These are phyloP conservation scores for Ptilodon capucinus DNA, from an alignment of 2,888 invertebrate genomes.

Conservation along the genomic window DNA sequence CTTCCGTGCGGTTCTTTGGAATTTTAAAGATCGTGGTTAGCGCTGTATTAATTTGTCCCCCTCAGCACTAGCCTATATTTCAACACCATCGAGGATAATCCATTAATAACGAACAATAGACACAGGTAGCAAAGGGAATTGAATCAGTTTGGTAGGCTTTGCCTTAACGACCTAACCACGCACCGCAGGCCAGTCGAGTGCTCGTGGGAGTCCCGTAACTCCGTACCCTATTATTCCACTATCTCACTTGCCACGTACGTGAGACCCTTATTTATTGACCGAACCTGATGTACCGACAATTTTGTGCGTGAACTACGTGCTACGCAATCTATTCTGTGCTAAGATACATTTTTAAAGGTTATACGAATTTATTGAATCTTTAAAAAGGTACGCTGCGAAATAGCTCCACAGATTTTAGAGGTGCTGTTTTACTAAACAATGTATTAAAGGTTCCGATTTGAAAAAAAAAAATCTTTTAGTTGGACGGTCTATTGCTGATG, in stretches of 20 bases:
- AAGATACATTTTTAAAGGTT: slow-evolving; percentile 41
- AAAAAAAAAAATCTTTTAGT: no score
- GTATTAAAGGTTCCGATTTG: no score
- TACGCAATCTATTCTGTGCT: slow-evolving; percentile 38
- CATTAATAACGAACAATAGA: slow-evolving; percentile 39
- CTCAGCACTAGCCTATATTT: no score
- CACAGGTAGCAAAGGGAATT: slow-evolving; percentile 43
- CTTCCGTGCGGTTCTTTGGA: slow-evolving; percentile 43
- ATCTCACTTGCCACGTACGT: slow-evolving; percentile 53
- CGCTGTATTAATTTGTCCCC: slow-evolving; percentile 11
- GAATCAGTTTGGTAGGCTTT: slow-evolving; percentile 43
- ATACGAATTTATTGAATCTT: slow-evolving; percentile 33
- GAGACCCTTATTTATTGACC: slow-evolving; percentile 60
- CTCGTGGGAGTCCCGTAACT: slow-evolving; percentile 51
- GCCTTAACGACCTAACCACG: slow-evolving; percentile 50
- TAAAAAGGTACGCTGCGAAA: slow-evolving; percentile 5
- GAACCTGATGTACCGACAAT: slow-evolving; percentile 48
- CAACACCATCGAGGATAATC: no score
- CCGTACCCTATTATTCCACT: slow-evolving; percentile 59
- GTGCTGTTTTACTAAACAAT: not conserved
- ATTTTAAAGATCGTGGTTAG: slow-evolving; percentile 32
- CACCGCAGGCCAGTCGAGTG: slow-evolving; percentile 51
- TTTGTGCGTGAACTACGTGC: slow-evolving; percentile 45
- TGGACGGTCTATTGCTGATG: not conserved
- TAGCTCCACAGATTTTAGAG: not conserved